phyloP scores from a whole-genome alignment of 2,888 invertebrate genomes.

The Dicyrtoma fusca region DNA sequence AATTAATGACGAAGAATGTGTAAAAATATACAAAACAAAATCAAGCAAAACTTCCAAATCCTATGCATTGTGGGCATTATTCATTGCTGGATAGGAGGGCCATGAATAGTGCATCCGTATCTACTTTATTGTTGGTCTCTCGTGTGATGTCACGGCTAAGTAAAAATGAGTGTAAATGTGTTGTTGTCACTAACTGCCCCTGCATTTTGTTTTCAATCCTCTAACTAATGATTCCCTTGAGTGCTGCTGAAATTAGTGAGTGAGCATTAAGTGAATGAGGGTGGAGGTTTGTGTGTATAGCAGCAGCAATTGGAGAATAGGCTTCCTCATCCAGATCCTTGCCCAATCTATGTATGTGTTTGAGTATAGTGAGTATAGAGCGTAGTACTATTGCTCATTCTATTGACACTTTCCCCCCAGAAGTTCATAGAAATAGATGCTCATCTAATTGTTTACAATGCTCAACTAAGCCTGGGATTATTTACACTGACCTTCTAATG shows the following conservation, averaged over 20 bases:
- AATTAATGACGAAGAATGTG: too few relatives aligned
- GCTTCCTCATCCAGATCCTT: background rate
- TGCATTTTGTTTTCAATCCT: constrained; percentile 33
- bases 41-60: too few relatives aligned
- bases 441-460: constrained; percentile 47
- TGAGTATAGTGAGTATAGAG: constrained; percentile 8
- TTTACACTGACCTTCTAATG: constrained; percentile 45
- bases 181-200: constrained; percentile 16
- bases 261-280: background rate
- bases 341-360: constrained; percentile 9
- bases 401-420: constrained; percentile 42
- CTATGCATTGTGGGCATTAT: background rate
- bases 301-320: background rate
- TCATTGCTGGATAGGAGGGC: background rate
- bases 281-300: constrained; percentile 11
- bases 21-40: too few relatives aligned
- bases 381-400: constrained; percentile 28
- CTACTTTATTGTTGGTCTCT: background rate
- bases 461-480: constrained; percentile 39
- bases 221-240: constrained; percentile 39
- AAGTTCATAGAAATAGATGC: constrained; percentile 31
- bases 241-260: constrained; percentile 5
- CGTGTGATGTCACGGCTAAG: background rate
- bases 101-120: background rate
- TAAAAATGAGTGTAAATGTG: background rate